Evolutionary conservation across 2,113 vertebrate genomes (phyloP).

Genomic region (Galemys pyrenaicus): DNA sequence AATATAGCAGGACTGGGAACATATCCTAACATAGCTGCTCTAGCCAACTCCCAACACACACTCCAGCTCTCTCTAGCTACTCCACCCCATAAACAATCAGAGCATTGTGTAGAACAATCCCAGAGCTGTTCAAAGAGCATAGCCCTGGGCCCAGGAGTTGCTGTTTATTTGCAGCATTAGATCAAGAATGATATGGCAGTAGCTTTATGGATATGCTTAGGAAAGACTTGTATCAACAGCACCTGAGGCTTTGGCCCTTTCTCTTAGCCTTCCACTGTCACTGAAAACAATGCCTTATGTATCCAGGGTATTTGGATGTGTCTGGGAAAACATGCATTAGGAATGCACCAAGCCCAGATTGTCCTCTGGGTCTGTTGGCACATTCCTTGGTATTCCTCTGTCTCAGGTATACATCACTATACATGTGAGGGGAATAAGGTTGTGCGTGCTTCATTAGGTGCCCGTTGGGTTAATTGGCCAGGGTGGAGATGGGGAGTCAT

Average conservation of each 20-base stretch:
- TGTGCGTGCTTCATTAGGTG: not conserved
- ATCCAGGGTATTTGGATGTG: slow-evolving; percentile 30
- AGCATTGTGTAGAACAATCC: slow-evolving; percentile 59
- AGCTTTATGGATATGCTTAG: slow-evolving; percentile 48
- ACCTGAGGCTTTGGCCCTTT: slow-evolving; percentile 24
- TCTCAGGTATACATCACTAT: not conserved
- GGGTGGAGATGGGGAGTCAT: not conserved
- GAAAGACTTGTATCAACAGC: slow-evolving; percentile 60
- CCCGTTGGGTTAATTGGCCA: not conserved
- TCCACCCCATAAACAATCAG: slow-evolving; percentile 36
- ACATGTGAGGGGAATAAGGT: not conserved
- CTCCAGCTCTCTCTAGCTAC: not conserved
- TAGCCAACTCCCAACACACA: not conserved
- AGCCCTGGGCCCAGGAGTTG: slow-evolving; percentile 31
- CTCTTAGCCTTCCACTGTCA: slow-evolving; percentile 21
- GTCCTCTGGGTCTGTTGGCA: slow-evolving; percentile 22
- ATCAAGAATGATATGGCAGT: slow-evolving; percentile 62
- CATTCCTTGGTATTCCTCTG: not conserved
- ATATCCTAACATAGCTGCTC: not conserved
- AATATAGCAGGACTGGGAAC: not conserved
- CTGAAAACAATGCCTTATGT: slow-evolving; percentile 51
- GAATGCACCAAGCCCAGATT: not conserved
- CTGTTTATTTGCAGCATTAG: slow-evolving; percentile 56
- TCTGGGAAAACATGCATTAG: slow-evolving; percentile 31
- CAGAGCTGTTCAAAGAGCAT: slow-evolving; percentile 34